Conservation (phyloP, 2,888 invertebrate genomes). For the Eledona agricola region DNA sequence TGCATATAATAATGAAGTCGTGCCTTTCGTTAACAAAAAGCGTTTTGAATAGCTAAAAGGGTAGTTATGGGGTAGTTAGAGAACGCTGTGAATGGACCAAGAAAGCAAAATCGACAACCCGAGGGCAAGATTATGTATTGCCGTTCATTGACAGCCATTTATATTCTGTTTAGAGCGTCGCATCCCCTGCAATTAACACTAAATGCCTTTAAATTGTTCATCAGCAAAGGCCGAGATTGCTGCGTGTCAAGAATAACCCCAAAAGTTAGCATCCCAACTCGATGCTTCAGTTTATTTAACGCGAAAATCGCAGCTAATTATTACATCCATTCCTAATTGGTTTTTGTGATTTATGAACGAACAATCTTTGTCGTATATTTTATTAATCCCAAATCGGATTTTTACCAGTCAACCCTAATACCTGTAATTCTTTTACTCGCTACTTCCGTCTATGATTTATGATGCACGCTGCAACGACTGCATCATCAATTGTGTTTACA, state of each 20-base stretch:
- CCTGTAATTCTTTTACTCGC: too few species aligned
- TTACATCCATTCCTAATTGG: conserved; percentile 21
- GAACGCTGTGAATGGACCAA: too few species aligned
- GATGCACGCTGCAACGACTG: too few species aligned
- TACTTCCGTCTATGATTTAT: too few species aligned
- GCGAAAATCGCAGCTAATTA: conserved; percentile 25
- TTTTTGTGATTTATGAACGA: conserved; percentile 22
- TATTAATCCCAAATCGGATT: conserved; percentile 20
- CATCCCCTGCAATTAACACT: conserved; percentile 46
- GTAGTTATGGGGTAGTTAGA: too few species aligned
- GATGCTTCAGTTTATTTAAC: conserved; percentile 22
- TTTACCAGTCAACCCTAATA: too few species aligned
- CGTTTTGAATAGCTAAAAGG: too few species aligned
- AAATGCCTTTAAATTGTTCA: conserved; percentile 37
- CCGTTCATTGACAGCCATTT: conserved; percentile 39
- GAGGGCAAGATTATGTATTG: conserved; percentile 29
- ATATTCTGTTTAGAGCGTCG: conserved; percentile 49
- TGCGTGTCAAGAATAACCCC: conserved; percentile 33
- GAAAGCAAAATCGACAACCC: too few species aligned
- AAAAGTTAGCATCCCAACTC: conserved; percentile 13
- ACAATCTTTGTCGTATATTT: conserved; percentile 18
- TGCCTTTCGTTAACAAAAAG: too few species aligned
- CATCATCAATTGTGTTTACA: too few species aligned
- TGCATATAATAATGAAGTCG: too few species aligned
- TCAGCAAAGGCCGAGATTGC: conserved; percentile 34